Conservation (phyloP, 2,113 vertebrate genomes). For the Hypocryptadius cinnamomeus region DNA sequence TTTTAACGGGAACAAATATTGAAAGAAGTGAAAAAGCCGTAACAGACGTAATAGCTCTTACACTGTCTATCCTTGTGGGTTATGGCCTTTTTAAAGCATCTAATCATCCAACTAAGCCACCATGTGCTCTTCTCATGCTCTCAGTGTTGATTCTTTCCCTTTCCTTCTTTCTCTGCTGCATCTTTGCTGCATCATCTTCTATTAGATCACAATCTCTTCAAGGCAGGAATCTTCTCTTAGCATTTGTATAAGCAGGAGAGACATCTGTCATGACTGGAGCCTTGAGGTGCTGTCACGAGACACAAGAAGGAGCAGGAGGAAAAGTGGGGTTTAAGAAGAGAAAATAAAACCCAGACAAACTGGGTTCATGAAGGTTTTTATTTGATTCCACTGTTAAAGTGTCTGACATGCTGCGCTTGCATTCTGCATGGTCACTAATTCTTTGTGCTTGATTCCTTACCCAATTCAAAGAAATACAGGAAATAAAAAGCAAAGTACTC, state of each 20-base stretch:
- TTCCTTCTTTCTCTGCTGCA: background rate
- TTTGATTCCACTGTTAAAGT: background rate
- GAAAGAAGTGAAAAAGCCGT: background rate
- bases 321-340: background rate
- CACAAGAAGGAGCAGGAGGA: background rate
- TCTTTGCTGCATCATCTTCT: background rate
- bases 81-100: background rate
- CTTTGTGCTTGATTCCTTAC: background rate
- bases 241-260: background rate
- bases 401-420: accelerated
- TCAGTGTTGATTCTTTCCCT: background rate
- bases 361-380: accelerated
- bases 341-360: background rate
- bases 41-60: background rate
- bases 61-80: background rate
- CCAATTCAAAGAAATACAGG: background rate
- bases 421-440: background rate
- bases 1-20: background rate
- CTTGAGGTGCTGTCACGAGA: background rate
- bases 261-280: background rate
- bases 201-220: background rate
- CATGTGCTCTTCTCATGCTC: background rate
- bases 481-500: background rate
- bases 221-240: background rate
- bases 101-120: background rate